These are phyloP conservation scores for Callipepla californica DNA, from an alignment of 2,113 vertebrate species.

Conservation along the genomic window DNA sequence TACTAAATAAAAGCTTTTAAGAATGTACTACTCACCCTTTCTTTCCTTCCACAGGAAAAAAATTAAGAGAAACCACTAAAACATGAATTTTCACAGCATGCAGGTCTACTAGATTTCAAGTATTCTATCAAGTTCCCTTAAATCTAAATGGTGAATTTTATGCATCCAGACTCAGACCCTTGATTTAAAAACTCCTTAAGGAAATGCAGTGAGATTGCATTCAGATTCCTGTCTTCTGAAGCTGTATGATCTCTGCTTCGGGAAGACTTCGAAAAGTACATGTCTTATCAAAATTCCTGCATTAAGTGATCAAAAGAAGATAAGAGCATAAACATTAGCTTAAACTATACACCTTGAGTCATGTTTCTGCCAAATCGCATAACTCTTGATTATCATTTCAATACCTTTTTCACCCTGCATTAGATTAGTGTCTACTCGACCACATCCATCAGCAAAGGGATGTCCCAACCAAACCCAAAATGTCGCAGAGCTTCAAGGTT, in stretches of 20 bases:
- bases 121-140: neutral
- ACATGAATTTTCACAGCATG: neutral
- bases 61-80: neutral
- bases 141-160: neutral
- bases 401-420: neutral
- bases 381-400: neutral
- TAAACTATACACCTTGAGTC: neutral
- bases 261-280: neutral
- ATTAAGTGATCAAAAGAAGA: neutral
- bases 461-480: neutral
- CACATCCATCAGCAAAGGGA: fast-evolving
- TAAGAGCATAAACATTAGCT: neutral
- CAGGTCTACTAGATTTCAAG: neutral
- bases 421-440: neutral
- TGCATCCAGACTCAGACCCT: neutral
- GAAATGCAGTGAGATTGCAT: neutral
- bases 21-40: neutral
- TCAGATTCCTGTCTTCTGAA: neutral
- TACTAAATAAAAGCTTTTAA: neutral
- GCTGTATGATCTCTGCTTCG: neutral
- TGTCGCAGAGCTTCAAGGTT: neutral
- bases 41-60: neutral
- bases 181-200: neutral
- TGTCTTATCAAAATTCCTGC: neutral
- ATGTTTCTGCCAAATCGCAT: neutral